Evolutionary conservation across 2,797 vertebrate species (phyloP).

Genomic region (Taeniopygia guttata): DNA sequence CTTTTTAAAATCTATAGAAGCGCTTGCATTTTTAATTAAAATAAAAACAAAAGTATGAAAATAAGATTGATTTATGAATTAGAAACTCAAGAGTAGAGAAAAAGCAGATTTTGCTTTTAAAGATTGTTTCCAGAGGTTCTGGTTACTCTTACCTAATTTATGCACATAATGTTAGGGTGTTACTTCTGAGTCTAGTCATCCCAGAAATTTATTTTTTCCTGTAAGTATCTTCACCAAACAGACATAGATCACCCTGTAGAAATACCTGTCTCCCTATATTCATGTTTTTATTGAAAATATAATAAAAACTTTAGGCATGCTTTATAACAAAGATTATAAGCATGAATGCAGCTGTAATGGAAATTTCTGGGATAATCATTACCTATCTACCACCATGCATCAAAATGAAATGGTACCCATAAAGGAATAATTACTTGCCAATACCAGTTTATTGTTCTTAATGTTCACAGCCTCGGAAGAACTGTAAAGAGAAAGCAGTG

Average conservation of each 20-base stretch:
- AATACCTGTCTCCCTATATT: not conserved
- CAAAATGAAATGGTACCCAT: not conserved
- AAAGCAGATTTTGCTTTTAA: not conserved
- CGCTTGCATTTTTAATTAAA: not conserved
- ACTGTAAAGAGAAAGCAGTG: not conserved
- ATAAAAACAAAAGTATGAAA: not conserved
- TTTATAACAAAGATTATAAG: not conserved
- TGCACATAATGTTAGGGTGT: accelerated
- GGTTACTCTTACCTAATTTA: not conserved
- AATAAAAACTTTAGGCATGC: not conserved
- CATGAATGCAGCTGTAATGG: not conserved
- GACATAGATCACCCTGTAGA: not conserved
- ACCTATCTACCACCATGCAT: not conserved
- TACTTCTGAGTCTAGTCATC: not conserved
- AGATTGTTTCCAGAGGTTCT: not conserved
- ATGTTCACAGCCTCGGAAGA: not conserved
- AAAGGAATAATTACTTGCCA: not conserved
- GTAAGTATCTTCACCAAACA: not conserved
- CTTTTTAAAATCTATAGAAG: not conserved
- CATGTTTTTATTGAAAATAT: not conserved
- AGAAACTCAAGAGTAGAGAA: not conserved
- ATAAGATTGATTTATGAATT: not conserved
- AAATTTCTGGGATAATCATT: not conserved
- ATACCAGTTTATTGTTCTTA: constrained; percentile 7
- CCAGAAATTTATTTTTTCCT: not conserved